phyloP scores from a whole-genome alignment of 2,888 invertebrate species.

The Megastigmus dorsalis region DNA sequence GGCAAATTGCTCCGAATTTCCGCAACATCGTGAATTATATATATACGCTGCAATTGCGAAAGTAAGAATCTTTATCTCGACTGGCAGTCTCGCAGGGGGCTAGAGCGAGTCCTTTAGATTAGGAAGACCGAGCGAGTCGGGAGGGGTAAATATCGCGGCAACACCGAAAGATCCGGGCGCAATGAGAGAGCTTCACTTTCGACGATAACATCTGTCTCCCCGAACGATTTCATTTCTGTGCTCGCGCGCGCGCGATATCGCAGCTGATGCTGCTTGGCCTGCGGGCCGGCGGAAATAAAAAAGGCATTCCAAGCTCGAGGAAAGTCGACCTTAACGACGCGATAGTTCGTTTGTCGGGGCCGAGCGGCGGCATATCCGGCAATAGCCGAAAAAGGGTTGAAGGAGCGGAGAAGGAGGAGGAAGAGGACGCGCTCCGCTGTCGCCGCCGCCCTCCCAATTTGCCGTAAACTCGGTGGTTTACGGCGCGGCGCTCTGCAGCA shows the following conservation, averaged over 20 bases:
- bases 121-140: not conserved
- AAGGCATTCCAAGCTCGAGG: not conserved
- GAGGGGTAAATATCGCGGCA: not conserved
- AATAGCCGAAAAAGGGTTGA: constrained; percentile 9
- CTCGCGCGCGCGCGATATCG: no score
- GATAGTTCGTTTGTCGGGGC: constrained; percentile 3
- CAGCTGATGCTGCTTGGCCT: no score
- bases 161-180: no score
- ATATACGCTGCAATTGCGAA: not conserved
- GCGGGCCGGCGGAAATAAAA: constrained; percentile 20
- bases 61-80: not conserved
- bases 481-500: no score
- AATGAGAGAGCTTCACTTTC: not conserved
- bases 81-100: not conserved
- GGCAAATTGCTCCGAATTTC: not conserved
- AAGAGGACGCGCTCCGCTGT: no score
- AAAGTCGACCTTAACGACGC: constrained; percentile 4
- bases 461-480: constrained; percentile 65
- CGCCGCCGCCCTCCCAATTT: constrained; percentile 65
- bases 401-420: constrained; percentile 20
- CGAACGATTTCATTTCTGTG: not conserved
- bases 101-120: not conserved
- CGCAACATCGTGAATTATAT: not conserved
- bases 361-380: not conserved
- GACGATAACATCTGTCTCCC: constrained; percentile 6